These are phyloP conservation scores for Fabriciana adippe DNA, from an alignment of 2,888 invertebrate genomes.

Conservation along the genomic window DNA sequence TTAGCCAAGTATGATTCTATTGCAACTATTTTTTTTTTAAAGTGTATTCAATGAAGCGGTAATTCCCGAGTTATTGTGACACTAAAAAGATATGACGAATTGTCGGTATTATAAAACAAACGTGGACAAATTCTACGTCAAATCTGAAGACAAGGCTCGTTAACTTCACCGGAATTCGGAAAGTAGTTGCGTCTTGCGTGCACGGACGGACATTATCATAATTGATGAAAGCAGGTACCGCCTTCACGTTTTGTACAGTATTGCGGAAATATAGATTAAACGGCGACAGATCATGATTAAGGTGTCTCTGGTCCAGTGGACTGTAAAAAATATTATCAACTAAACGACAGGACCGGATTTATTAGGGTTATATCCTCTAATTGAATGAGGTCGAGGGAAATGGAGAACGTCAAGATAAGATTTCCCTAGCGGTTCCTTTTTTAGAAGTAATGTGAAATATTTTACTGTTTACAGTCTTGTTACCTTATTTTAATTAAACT, in stretches of 20 bases:
- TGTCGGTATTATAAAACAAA: conserved; percentile 10
- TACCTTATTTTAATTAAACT: no score
- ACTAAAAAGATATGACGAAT: background rate
- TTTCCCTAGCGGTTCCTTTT: no score
- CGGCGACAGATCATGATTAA: background rate
- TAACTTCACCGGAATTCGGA: conserved; percentile 67
- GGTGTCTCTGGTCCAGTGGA: background rate
- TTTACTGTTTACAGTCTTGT: no score
- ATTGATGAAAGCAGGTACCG: conserved; percentile 74
- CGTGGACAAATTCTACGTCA: conserved; percentile 16
- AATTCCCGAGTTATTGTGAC: background rate
- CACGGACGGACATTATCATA: conserved; percentile 64
- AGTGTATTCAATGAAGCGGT: conserved; percentile 10
- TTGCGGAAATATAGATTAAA: background rate
- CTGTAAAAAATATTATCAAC: background rate
- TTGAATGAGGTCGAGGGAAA: no score
- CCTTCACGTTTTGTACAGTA: conserved; percentile 36
- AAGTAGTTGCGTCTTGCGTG: conserved; percentile 46
- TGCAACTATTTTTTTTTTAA: no score
- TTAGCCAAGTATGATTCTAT: background rate
- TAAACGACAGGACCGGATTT: background rate
- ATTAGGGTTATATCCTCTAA: background rate
- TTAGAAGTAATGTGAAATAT: no score
- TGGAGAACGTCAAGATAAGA: no score
- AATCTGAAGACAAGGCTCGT: conserved; percentile 34